A percentile compares a stretch with the other conserved stretches of the same genome.
phyloP scores from a whole-genome alignment of 2,888 invertebrate species.

The Desoria tigrina region DNA sequence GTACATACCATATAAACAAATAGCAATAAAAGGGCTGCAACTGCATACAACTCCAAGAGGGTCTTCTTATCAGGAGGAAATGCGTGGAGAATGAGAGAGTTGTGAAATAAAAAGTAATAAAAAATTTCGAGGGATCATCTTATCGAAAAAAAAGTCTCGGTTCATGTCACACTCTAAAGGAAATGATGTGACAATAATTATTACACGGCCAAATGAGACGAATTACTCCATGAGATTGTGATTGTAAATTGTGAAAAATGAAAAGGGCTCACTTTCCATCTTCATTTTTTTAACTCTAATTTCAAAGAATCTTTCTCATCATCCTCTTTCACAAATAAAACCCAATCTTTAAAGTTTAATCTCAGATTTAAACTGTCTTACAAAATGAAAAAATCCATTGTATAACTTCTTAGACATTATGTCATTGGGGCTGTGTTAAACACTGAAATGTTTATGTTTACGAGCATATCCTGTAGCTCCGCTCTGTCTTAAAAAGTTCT shows the following conservation, averaged over 20 bases:
- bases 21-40: no score
- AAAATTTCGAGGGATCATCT: background rate
- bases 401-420: background rate
- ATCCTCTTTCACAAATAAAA: background rate
- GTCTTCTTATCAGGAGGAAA: background rate
- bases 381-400: background rate
- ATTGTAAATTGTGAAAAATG: background rate
- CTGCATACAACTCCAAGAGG: no score
- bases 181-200: conserved; percentile 24
- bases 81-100: background rate
- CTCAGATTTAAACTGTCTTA: background rate
- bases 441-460: no score
- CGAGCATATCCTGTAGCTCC: no score
- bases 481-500: no score
- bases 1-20: no score
- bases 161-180: conserved; percentile 9
- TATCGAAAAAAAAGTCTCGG: no score
- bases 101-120: conserved; percentile 2
- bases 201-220: background rate
- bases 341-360: background rate
- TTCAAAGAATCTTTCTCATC: background rate
- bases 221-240: no score
- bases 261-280: background rate
- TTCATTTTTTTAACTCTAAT: background rate
- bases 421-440: no score